A percentile compares a stretch with the other conserved stretches of the same genome.
Conservation (phyloP, 1,140 invertebrate genomes). For the Diorhabda elongata region DNA sequence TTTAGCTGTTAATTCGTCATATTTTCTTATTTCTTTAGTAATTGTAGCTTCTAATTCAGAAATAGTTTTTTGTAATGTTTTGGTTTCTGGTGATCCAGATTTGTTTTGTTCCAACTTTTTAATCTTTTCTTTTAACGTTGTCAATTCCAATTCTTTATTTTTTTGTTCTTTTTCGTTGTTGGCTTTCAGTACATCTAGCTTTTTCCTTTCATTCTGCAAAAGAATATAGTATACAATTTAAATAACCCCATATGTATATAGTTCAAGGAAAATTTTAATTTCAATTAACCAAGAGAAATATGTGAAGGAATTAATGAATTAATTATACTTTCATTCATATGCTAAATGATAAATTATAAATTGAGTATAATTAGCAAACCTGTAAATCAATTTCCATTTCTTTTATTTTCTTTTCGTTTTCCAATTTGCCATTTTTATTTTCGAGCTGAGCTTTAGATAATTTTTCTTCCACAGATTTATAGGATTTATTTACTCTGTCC, state of each 20-base stretch:
- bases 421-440: conserved; percentile 51
- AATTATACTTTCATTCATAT: no score
- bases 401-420: conserved; percentile 58
- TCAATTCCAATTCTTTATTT: conserved; percentile 63
- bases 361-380: background rate
- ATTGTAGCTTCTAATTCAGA: conserved; percentile 65
- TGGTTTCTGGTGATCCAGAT: conserved; percentile 59
- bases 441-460: conserved; percentile 53
- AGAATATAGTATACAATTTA: background rate
- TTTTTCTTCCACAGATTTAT: conserved; percentile 55
- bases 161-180: conserved; percentile 60
- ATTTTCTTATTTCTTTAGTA: conserved; percentile 63
- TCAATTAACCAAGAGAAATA: no score
- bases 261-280: no score
- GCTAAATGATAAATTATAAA: no score
- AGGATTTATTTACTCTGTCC: conserved; percentile 59
- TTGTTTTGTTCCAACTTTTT: conserved; percentile 57
- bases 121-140: conserved; percentile 61
- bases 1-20: conserved; percentile 73
- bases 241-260: no score
- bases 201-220: conserved; percentile 59
- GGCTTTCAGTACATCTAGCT: conserved; percentile 57
- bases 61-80: conserved; percentile 63
- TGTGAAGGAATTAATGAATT: no score
- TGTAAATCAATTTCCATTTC: conserved; percentile 61